Evolutionary conservation across 2,113 vertebrate species (phyloP).

Genomic region (Malurus alboscapulatus): DNA sequence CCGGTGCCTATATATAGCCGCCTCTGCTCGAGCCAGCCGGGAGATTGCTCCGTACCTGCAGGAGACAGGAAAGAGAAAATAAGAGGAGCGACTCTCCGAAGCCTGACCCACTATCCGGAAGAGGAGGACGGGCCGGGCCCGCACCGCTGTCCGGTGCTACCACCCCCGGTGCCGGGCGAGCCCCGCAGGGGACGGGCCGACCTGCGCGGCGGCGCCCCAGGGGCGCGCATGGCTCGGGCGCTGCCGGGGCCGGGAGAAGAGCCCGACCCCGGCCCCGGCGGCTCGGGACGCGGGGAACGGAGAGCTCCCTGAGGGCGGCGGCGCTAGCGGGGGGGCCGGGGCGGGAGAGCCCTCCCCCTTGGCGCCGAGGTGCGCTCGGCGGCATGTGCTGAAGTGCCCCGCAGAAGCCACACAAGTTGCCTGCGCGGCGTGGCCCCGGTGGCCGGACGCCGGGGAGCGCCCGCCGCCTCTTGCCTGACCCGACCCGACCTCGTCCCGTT

Average conservation of each 20-base stretch:
- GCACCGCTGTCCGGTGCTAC: neutral
- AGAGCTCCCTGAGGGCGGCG: neutral
- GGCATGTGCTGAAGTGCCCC: constrained; percentile 27
- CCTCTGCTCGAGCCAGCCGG: neutral
- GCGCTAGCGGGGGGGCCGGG: neutral
- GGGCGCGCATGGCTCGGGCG: neutral
- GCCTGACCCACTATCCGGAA: neutral
- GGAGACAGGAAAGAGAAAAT: neutral
- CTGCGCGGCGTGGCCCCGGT: neutral
- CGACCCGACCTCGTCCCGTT: neutral
- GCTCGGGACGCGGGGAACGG: neutral
- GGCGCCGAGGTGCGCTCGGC: neutral
- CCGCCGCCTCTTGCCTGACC: neutral
- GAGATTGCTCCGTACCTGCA: constrained; percentile 33
- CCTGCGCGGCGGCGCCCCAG: neutral
- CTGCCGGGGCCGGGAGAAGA: constrained; percentile 8
- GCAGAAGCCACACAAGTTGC: neutral
- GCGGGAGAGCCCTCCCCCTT: neutral
- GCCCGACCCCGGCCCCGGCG: neutral
- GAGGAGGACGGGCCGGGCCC: neutral
- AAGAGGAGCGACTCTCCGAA: neutral
- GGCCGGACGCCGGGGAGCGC: neutral
- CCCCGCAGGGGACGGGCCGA: neutral
- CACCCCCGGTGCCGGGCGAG: neutral
- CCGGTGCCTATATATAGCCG: constrained; percentile 53